Conservation (phyloP, 2,113 vertebrate species). For the rabbit (Oryctolagus cuniculus) region mOryCun1.1 NC_091434.1:51533501-51534000, state of each 20-base stretch:
- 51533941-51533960: background rate
- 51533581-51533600: background rate
- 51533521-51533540: no score
- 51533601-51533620: background rate
- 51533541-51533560: no score
- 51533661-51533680: no score
- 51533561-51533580: background rate
- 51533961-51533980: background rate
- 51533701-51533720: no score
- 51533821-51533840: constrained; percentile 10
- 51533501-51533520: no score
- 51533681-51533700: no score
- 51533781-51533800: no score
- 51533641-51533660: background rate
- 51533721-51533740: no score
- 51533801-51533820: no score
- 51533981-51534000: background rate
- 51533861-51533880: background rate
- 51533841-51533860: background rate
- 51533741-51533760: no score
- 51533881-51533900: background rate
- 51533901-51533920: background rate
- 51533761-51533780: no score
- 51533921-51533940: background rate
- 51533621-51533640: background rate